Conservation (phyloP, 2,113 vertebrate species). For the Motacilla alba region DNA sequence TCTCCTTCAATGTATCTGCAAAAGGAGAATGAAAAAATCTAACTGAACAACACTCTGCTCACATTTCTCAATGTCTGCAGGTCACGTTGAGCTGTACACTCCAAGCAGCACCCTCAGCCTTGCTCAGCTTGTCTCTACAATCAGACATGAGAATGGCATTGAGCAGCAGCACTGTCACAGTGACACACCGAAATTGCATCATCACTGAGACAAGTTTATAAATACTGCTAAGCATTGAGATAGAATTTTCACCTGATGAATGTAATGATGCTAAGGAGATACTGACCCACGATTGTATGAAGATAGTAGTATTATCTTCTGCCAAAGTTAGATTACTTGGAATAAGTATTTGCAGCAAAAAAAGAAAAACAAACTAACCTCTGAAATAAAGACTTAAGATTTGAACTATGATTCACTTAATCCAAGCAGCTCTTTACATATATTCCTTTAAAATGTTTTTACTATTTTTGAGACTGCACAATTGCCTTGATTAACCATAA, state of each 20-base stretch:
- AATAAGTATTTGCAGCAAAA: background rate
- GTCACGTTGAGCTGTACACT: background rate
- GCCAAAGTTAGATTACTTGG: background rate
- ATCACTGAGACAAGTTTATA: background rate
- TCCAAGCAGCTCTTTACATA: background rate
- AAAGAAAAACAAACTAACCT: background rate
- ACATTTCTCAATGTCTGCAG: conserved; percentile 20
- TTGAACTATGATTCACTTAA: background rate
- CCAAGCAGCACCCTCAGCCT: background rate
- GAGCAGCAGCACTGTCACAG: background rate
- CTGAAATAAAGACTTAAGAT: background rate
- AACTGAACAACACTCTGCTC: background rate
- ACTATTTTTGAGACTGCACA: background rate
- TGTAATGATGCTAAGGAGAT: background rate
- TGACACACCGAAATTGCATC: background rate
- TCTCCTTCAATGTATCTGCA: background rate
- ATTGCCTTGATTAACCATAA: background rate
- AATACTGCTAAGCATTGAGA: background rate
- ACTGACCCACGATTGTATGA: background rate
- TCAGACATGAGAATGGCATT: background rate
- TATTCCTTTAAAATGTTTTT: background rate
- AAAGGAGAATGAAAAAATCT: background rate
- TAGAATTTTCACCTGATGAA: background rate
- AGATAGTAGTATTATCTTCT: background rate
- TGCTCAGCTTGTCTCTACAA: background rate